phyloP scores from a whole-genome alignment of 2,888 invertebrate species.

The Cataglyphis livida region DNA sequence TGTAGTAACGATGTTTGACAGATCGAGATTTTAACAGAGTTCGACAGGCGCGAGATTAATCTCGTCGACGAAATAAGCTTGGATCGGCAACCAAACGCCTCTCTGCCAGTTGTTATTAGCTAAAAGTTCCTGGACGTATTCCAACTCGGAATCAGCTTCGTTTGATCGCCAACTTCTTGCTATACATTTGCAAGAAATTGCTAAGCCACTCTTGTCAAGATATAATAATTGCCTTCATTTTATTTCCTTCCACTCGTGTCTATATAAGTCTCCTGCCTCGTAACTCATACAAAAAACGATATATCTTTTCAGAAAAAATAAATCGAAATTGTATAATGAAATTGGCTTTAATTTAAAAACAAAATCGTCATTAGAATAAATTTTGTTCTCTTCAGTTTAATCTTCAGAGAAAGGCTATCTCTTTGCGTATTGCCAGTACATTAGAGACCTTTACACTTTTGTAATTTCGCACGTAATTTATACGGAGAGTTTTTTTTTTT shows the following conservation, averaged over 20 bases:
- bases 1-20: neutral
- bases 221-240: constrained; percentile 59
- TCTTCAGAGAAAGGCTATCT: neutral
- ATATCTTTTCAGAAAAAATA: neutral
- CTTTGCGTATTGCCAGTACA: neutral
- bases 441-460: neutral
- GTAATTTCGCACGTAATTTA: constrained; percentile 1
- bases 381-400: neutral
- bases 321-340: neutral
- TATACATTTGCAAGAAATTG: constrained; percentile 44
- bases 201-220: constrained; percentile 43
- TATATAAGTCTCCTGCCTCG: neutral
- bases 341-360: neutral
- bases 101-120: constrained; percentile 61
- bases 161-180: constrained; percentile 56
- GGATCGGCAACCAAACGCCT: constrained; percentile 36
- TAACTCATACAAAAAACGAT: neutral
- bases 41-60: constrained; percentile 24
- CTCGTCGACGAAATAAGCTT: constrained; percentile 52
- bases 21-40: neutral
- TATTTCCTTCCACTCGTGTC: neutral
- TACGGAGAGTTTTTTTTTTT: neutral
- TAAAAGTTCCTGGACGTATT: constrained; percentile 65
- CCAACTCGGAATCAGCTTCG: constrained; percentile 64
- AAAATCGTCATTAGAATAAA: neutral